Base-by-base conservation (phyloP, 2,797 vertebrate genomes). In the Acipenser transmontanus region DNA sequence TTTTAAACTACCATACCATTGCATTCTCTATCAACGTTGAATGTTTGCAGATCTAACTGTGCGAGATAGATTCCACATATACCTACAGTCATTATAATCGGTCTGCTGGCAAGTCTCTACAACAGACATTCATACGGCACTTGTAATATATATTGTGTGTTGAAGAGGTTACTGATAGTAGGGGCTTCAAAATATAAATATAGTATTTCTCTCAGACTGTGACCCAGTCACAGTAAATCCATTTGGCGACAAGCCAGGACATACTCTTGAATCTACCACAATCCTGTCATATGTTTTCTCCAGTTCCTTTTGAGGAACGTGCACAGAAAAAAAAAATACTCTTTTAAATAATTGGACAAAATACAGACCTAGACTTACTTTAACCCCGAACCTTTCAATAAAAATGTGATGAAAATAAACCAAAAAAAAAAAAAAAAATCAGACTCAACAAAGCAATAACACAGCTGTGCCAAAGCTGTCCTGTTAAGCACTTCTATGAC, bases 331-430 rank as follows among this genome's bases (percentile, higher is more conserved):
- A 34, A 66, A 75, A 81, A 79, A 80, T 68, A 74, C 74, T 77
- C 81, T 81, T 84, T 82, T 79, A 82, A 81, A 80, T 77, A 73
- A 72, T 73, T 74, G 83, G 82, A 83, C 81, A 70, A 80, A 80
- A 76, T 80, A 70, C 85, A 84, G 82, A 82, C 80, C 68, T 68
- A 73, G 60, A 75, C 71, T 75, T 76, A 74, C 76, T 76, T 80
- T 78, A 78, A 84, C 77, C 80, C 34, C 74, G 77, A 80, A 80
- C 79, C 81, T 81, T 77, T 70, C 63, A 64, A 34, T 74, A 8
- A 69, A 73, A 76, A 77, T 69, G 14, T 67, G 50, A 57, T 4
- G 62, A 11, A 34, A 34, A 34, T 34, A 34, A 11, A 17, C 62
- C 68, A 1, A 0, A 7, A 17, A 17, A 17, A 17, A 17, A 17